phyloP scores from a whole-genome alignment of 2,888 invertebrate species.

The Patella caerulea region DNA sequence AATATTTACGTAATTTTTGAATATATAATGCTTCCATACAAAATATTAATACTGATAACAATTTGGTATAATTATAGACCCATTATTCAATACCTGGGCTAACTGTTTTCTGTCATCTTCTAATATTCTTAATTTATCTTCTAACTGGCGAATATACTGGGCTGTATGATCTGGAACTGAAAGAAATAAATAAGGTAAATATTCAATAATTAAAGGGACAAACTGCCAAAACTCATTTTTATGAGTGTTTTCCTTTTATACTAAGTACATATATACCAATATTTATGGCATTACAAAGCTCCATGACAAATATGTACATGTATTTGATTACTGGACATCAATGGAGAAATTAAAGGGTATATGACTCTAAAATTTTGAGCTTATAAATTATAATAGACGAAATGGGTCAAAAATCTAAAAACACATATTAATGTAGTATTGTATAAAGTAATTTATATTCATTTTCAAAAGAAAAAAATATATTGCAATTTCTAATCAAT shows the following conservation, averaged over 20 bases:
- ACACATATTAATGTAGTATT: no score
- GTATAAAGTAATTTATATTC: no score
- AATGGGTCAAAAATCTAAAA: no score
- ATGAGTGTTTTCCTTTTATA: neutral
- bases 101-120: constrained; percentile 74
- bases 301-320: no score
- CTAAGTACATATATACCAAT: neutral
- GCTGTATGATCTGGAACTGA: constrained; percentile 83
- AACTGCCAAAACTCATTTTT: neutral
- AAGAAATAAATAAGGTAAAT: constrained; percentile 14
- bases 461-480: no score
- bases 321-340: no score
- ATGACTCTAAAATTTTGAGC: no score
- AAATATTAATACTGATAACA: neutral
- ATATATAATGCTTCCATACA: no score
- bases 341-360: no score
- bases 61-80: no score
- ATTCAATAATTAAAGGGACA: neutral
- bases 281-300: neutral
- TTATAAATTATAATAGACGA: no score
- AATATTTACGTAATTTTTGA: neutral
- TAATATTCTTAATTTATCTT: constrained; percentile 81
- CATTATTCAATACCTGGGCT: constrained; percentile 41
- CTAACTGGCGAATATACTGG: constrained; percentile 91
- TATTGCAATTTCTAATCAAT: no score